Conservation (phyloP, 2,888 invertebrate species). For the Gastrophysa polygoni region DNA sequence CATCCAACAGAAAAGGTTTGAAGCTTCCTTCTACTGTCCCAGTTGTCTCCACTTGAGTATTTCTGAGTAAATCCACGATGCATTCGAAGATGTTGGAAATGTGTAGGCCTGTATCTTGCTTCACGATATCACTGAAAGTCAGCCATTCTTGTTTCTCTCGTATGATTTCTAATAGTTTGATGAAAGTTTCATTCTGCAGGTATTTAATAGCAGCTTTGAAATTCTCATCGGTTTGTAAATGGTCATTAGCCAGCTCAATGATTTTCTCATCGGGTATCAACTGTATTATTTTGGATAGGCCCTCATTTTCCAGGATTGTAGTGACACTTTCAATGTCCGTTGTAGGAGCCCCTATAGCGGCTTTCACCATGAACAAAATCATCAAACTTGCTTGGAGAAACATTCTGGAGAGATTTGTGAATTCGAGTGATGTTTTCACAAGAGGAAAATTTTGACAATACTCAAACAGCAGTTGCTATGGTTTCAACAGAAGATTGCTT, state of each 20-base stretch:
- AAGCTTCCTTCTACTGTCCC: neutral
- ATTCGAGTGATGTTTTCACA: neutral
- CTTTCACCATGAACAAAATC: neutral
- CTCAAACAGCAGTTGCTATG: constrained; percentile 7
- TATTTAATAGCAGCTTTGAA: neutral
- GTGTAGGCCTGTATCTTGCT: neutral
- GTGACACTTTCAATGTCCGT: neutral
- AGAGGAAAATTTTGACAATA: neutral
- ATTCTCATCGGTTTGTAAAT: neutral
- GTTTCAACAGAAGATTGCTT: neutral
- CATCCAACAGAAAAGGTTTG: neutral
- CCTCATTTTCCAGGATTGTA: neutral
- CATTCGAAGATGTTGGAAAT: neutral
- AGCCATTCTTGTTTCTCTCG: neutral
- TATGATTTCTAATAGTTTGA: neutral
- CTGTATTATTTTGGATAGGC: neutral
- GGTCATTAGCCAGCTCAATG: neutral
- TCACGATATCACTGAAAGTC: neutral
- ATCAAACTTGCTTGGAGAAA: neutral
- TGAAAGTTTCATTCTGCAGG: neutral
- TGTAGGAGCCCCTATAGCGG: neutral
- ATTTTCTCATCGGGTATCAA: neutral
- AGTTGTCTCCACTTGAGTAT: neutral
- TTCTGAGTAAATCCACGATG: neutral
- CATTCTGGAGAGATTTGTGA: neutral